These are phyloP conservation scores for Zaprionus lineosus DNA, from an alignment of 2,888 invertebrate species.

Conservation along the genomic window DNA sequence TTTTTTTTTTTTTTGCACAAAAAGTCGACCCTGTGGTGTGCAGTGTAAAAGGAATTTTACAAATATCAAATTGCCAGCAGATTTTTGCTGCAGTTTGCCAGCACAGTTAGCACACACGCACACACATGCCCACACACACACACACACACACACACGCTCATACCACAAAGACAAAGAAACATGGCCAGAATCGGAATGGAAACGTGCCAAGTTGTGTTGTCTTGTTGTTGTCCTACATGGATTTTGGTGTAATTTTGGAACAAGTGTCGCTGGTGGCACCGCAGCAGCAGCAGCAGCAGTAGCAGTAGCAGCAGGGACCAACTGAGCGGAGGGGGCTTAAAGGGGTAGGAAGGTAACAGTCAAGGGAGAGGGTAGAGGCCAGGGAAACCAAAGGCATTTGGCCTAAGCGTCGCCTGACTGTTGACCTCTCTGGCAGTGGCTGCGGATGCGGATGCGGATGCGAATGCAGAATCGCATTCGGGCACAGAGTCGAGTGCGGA, in stretches of 20 bases:
- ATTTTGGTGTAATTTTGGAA: constrained; percentile 67
- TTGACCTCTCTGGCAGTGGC: constrained; percentile 4
- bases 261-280: constrained; percentile 56
- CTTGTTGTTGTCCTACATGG: constrained; percentile 17
- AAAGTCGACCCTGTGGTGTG: constrained; percentile 29
- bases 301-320: too few species aligned
- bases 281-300: not conserved
- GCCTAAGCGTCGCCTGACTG: constrained; percentile 4
- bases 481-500: too few species aligned
- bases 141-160: constrained; percentile 5
- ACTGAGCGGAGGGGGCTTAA: too few species aligned
- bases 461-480: too few species aligned
- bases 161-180: constrained; percentile 45
- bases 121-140: constrained; percentile 11
- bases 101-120: constrained; percentile 13
- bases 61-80: constrained; percentile 33
- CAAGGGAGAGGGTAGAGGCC: too few species aligned
- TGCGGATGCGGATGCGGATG: too few species aligned
- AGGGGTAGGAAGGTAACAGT: too few species aligned
- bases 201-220: constrained; percentile 67
- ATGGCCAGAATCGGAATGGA: constrained; percentile 69
- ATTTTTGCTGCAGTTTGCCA: constrained; percentile 50
- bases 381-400: too few species aligned
- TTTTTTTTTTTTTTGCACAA: constrained; percentile 25
- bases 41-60: constrained; percentile 16